A percentile compares a stretch with the other conserved stretches of the same genome.
Evolutionary conservation across 2,888 invertebrate genomes (phyloP).

Genomic region (Ferdinandea cuprea): DNA sequence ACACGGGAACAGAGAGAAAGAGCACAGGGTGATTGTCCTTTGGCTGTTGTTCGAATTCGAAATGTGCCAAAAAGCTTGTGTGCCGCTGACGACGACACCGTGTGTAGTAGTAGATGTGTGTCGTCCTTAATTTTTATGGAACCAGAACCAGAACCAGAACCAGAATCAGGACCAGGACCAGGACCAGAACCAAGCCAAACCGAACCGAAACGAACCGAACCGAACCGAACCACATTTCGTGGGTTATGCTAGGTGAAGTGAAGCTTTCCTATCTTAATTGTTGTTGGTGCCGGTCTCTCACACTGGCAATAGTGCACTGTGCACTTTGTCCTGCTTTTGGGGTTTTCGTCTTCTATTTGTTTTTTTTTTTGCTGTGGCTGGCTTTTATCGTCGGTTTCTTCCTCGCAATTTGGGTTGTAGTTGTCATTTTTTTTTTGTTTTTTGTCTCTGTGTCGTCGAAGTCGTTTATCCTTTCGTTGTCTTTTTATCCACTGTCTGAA

Average conservation of each 20-base stretch:
- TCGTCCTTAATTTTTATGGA: constrained; percentile 49
- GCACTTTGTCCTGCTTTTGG: constrained; percentile 61
- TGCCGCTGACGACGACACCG: neutral
- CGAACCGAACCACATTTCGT: constrained; percentile 63
- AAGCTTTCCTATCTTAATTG: constrained; percentile 43
- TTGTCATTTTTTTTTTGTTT: constrained; percentile 51
- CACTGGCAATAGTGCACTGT: constrained; percentile 49
- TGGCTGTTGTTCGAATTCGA: constrained; percentile 50
- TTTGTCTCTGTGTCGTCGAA: constrained; percentile 57
- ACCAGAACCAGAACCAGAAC: no score
- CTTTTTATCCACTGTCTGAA: constrained; percentile 54
- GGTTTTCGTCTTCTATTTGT: constrained; percentile 31
- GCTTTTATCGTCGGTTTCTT: constrained; percentile 59
- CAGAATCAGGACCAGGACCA: no score
- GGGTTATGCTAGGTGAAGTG: constrained; percentile 60
- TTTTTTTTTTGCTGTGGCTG: constrained; percentile 45
- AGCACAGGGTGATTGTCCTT: constrained; percentile 72
- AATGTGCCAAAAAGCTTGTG: constrained; percentile 71
- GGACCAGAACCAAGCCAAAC: no score
- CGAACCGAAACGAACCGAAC: constrained; percentile 17
- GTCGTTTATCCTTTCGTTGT: constrained; percentile 58
- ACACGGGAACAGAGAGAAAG: constrained; percentile 23
- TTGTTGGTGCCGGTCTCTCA: constrained; percentile 33
- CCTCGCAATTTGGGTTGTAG: neutral
- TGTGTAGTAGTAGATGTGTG: constrained; percentile 42